Evolutionary conservation across 2,113 vertebrate genomes (phyloP), one percentile per base, ranked within the genome.

Genomic region (Bettongia penicillata): DNA sequence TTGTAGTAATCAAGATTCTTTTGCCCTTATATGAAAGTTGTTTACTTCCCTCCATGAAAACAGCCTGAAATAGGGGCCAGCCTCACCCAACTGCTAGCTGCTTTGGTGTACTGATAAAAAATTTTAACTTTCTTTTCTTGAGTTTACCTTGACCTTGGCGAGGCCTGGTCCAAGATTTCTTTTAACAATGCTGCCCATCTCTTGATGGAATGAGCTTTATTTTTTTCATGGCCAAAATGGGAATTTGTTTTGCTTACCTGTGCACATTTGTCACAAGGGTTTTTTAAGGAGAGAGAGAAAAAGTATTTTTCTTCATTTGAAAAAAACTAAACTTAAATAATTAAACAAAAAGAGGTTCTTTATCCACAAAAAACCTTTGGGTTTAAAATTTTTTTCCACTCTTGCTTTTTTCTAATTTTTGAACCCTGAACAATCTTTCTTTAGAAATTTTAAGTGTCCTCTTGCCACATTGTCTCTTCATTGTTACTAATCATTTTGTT

Each of bases 401-500:
- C 47, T 51, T 89, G 50, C 43, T 93, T 5, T 90, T 93, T 93
- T 51, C 57, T 89, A 91, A 24, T 94, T 97, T 53, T 52, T 90
- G 25, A 92, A 94, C 51, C 57, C n/a, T 53, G 43, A 91, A 31
- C 0, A 92, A n/a, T 47, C 48, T 95, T 91, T 96, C 14, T 51
- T 97, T 95, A 91, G 68, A 68, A 92, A 92, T 93, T 52, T 57
- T 47, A 51, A 37, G 28, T 95, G 90, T 48, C 91, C 49, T 92
- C 24, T 24, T 57, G 9, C 57, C 93, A 84, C n/a, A 8, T 92
- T 28, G 89, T 90, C 11, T 8, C 77, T 92, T 26, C 31, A 16
- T 26, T 98, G 94, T 96, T 96, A 26, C 90, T 92, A 93, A 53
- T 51, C 93, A 8, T 53, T 92, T 95, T 94, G 61, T 93, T 53